Base-by-base conservation (phyloP, 2,797 vertebrate species). In the Saxicola maurus region DNA sequence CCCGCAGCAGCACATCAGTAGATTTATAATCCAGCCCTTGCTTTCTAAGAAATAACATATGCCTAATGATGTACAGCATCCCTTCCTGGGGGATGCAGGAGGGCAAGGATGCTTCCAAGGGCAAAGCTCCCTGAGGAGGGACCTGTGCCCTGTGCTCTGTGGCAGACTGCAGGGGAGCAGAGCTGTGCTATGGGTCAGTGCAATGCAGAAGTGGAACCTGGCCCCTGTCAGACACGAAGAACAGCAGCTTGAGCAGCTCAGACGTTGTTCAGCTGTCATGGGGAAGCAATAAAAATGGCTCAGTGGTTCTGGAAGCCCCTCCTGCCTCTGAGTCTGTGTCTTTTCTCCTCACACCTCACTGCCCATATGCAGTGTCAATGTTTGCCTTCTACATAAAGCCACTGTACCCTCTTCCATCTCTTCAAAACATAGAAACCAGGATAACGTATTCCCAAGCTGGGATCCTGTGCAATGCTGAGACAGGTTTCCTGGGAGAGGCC, bases 61-160 rank as follows among this genome's bases (percentile, higher is more conserved):
- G 11, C 3, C 5, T 27, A 10, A 33, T 3, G n/a, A 45, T 11
- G 20, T 37, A 48, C 30, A 57, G 38, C 62, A 51, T n/a, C 67
- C 38, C 42, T 72, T 7, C 3, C 25, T 5, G 7, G 31, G 24
- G 76, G 17, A 11, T 13, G 25, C 30, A 23, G 61, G 0, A 30
- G 57, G 68, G 33, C 27, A 46, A 48, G 45, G 43, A 25, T 40
- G 25, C n/a, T n/a, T 64, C 7, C 2, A 5, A 83, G 42, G 45
- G 46, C 74, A 56, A 33, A 60, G 9, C 28, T 56, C 56, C 20
- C 78, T 4, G 8, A 30, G 38, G 33, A 60, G 37, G 12, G 11
- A 8, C 0, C 0, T 16, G 31, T 28, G 55, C 9, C 35, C 79
- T 21, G 51, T 6, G 27, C 46, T 33, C 30, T 45, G 55, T 27